These are phyloP conservation scores for Drosophila cognata DNA, from an alignment of 2,888 invertebrate species.

Conservation along the genomic window DNA sequence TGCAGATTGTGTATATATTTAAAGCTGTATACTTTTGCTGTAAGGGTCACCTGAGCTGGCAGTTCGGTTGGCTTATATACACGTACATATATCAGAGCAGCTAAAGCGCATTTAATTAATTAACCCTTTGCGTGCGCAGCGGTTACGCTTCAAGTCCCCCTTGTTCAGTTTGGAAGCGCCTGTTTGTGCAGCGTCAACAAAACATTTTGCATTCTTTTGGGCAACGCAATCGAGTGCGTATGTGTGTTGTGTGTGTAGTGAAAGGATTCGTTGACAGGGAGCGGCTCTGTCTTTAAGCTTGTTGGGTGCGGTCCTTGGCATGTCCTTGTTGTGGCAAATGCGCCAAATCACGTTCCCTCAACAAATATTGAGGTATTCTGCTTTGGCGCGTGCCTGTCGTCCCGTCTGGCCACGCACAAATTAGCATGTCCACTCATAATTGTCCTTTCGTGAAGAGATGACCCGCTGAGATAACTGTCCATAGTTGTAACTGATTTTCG, in stretches of 20 bases:
- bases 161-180: slow-evolving; percentile 36
- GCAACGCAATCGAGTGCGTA: slow-evolving; percentile 36
- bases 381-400: slow-evolving; percentile 65
- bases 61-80: background rate
- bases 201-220: slow-evolving; percentile 72
- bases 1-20: slow-evolving; percentile 2
- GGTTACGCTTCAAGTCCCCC: slow-evolving; percentile 66
- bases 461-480: slow-evolving; percentile 81
- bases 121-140: slow-evolving; percentile 81
- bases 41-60: slow-evolving; percentile 2
- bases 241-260: slow-evolving; percentile 25
- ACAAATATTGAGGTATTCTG: slow-evolving; percentile 83
- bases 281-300: slow-evolving; percentile 34
- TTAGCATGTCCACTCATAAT: slow-evolving; percentile 83
- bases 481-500: slow-evolving; percentile 82
- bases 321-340: slow-evolving; percentile 57
- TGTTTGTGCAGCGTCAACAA: slow-evolving; percentile 67
- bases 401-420: slow-evolving; percentile 69
- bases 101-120: slow-evolving; percentile 77
- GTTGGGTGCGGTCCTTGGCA: slow-evolving; percentile 57
- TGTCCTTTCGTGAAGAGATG: slow-evolving; percentile 82
- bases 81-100: slow-evolving; percentile 21
- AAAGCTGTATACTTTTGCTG: background rate
- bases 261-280: slow-evolving; percentile 49
- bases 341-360: slow-evolving; percentile 79